phyloP scores from a whole-genome alignment of 2,888 invertebrate genomes.

The Drosophila anomelani region DNA sequence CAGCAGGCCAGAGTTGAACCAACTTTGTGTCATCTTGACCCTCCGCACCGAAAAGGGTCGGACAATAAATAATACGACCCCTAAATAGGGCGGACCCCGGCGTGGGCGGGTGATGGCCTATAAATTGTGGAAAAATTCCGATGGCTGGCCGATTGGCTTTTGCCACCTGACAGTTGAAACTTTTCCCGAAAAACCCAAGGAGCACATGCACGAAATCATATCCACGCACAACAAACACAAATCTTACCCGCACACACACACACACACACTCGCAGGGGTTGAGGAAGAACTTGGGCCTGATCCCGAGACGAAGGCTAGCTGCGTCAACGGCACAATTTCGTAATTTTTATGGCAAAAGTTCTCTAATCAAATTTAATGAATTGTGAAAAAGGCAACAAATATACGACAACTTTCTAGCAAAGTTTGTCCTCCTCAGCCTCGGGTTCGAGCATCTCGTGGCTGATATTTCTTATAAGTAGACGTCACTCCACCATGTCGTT shows the following conservation, averaged over 20 bases:
- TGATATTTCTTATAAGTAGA: constrained; percentile 76
- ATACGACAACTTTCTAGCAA: constrained; percentile 76
- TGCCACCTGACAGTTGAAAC: constrained; percentile 78
- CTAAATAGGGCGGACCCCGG: constrained; percentile 5
- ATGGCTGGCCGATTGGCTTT: constrained; percentile 72
- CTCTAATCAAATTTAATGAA: constrained; percentile 82
- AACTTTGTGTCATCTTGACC: constrained; percentile 43
- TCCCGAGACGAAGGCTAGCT: constrained; percentile 68
- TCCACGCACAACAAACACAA: constrained; percentile 79
- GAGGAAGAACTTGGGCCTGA: constrained; percentile 38
- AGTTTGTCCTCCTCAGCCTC: constrained; percentile 71
- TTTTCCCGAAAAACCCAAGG: constrained; percentile 45
- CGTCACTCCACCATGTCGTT: constrained; percentile 48
- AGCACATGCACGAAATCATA: constrained; percentile 75
- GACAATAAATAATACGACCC: constrained; percentile 38
- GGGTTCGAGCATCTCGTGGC: constrained; percentile 30
- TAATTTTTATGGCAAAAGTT: constrained; percentile 82
- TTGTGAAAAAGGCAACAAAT: constrained; percentile 82
- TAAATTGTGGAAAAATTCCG: constrained; percentile 70
- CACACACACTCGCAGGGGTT: neutral
- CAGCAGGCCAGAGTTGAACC: constrained; percentile 24
- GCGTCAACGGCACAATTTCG: constrained; percentile 80
- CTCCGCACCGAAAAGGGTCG: constrained; percentile 31
- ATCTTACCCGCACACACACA: constrained; percentile 51
- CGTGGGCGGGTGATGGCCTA: constrained; percentile 27